Evolutionary conservation across 2,797 vertebrate genomes (phyloP).

Genomic region (Tenualosa thibaudeaui): DNA sequence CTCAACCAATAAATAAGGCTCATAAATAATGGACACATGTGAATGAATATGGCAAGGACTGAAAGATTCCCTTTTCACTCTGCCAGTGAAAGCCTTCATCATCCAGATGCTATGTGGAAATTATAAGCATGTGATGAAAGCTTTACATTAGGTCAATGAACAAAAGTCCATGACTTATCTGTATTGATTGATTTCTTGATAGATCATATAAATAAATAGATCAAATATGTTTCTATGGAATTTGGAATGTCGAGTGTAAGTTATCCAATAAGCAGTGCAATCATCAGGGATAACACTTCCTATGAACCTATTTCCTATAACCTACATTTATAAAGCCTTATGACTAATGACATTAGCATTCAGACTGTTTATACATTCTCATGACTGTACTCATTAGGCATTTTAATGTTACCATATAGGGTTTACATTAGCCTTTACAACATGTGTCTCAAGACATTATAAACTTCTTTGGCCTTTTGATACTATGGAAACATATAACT

Average conservation of each 20-base stretch:
- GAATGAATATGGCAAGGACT: slow-evolving; percentile 25
- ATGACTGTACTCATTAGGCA: too few species aligned
- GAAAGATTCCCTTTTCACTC: not conserved
- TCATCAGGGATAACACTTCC: not conserved
- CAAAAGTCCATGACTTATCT: not conserved
- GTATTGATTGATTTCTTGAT: not conserved
- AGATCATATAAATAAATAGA: not conserved
- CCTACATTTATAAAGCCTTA: too few species aligned
- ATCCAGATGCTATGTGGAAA: not conserved
- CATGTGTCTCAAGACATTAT: too few species aligned
- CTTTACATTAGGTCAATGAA: not conserved
- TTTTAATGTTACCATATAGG: too few species aligned
- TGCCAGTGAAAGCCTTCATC: not conserved
- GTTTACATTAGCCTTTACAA: too few species aligned
- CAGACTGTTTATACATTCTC: too few species aligned
- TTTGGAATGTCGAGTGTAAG: not conserved
- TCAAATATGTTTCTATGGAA: not conserved
- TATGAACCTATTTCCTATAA: not conserved
- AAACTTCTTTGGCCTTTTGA: too few species aligned
- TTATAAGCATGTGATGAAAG: not conserved
- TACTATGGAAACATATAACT: too few species aligned
- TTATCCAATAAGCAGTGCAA: not conserved
- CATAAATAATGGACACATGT: slow-evolving; percentile 71
- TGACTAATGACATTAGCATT: too few species aligned
- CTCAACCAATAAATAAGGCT: slow-evolving; percentile 65